phyloP scores from a whole-genome alignment of 1,140 invertebrate genomes.

The Megalonaias nervosa region DNA sequence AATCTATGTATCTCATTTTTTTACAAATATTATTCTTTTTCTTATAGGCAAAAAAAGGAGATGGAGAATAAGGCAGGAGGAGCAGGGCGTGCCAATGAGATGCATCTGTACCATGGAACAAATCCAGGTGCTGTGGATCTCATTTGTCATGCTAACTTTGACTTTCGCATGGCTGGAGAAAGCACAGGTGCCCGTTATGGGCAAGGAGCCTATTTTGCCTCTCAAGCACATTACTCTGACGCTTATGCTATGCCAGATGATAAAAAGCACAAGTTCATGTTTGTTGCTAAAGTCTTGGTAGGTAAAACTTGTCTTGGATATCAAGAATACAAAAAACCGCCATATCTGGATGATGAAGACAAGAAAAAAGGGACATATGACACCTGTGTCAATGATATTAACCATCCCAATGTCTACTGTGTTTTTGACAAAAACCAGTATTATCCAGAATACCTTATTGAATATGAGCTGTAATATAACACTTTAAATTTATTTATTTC shows the following conservation, averaged over 20 bases:
- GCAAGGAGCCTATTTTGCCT: conserved; percentile 47
- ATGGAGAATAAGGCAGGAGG: conserved; percentile 34
- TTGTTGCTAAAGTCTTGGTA: conserved; percentile 41
- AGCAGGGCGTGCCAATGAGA: conserved; percentile 33
- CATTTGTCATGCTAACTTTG: conserved; percentile 45
- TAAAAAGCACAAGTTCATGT: conserved; percentile 36
- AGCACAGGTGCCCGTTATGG: conserved; percentile 43
- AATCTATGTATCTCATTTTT: too few relatives aligned
- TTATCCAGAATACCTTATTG: conserved; percentile 57
- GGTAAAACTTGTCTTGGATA: conserved; percentile 32
- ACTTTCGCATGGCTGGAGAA: conserved; percentile 39
- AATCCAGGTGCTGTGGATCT: conserved; percentile 27
- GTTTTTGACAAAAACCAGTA: conserved; percentile 54
- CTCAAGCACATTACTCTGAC: conserved; percentile 42
- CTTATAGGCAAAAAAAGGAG: conserved; percentile 36
- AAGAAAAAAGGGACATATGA: conserved; percentile 39
- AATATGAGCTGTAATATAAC: conserved; percentile 32
- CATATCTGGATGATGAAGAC: conserved; percentile 20
- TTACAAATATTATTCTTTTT: background rate
- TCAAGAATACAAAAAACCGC: conserved; percentile 30
- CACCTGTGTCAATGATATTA: conserved; percentile 45
- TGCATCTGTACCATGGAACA: conserved; percentile 48
- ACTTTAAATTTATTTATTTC: background rate
- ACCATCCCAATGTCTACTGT: conserved; percentile 48
- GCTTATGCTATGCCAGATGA: conserved; percentile 34